A percentile compares a stretch with the other conserved stretches of the same genome.
These are phyloP conservation scores for Acleris sparsana DNA, from an alignment of 2,888 invertebrate genomes.

Conservation along the genomic window DNA sequence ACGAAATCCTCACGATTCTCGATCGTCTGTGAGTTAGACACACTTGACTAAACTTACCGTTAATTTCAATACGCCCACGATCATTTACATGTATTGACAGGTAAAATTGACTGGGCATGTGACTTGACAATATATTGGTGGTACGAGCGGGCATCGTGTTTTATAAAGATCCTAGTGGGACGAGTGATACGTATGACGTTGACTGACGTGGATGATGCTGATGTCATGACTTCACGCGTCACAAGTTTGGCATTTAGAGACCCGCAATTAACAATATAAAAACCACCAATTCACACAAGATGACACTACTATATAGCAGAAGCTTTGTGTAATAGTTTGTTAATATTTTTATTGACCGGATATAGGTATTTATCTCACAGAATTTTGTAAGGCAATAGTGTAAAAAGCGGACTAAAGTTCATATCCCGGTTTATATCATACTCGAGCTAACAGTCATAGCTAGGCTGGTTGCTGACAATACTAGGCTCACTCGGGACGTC, in stretches of 20 bases:
- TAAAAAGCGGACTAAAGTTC: conserved; percentile 21
- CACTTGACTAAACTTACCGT: conserved; percentile 30
- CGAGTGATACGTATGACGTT: conserved; percentile 60
- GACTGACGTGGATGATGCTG: conserved; percentile 66
- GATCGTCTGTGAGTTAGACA: conserved; percentile 34
- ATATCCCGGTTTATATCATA: conserved; percentile 24
- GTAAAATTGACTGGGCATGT: conserved; percentile 1
- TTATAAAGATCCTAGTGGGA: conserved; percentile 56
- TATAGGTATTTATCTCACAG: conserved; percentile 2
- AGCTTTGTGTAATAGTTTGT: conserved; percentile 1
- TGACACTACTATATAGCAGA: neutral
- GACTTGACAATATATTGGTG: conserved; percentile 12
- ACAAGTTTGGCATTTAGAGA: conserved; percentile 35
- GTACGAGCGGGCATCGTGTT: conserved; percentile 42
- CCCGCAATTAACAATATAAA: conserved; percentile 14
- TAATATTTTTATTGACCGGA: conserved; percentile 9
- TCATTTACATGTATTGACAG: conserved; percentile 28
- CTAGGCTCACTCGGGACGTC: neutral
- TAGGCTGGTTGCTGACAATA: conserved; percentile 3
- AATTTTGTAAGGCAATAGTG: neutral
- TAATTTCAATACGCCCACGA: conserved; percentile 33
- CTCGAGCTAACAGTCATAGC: neutral
- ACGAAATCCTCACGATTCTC: conserved; percentile 35
- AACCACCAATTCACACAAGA: neutral
- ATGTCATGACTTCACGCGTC: conserved; percentile 67